Conservation (phyloP, 1,140 invertebrate genomes). For the Cydia splendana region DNA sequence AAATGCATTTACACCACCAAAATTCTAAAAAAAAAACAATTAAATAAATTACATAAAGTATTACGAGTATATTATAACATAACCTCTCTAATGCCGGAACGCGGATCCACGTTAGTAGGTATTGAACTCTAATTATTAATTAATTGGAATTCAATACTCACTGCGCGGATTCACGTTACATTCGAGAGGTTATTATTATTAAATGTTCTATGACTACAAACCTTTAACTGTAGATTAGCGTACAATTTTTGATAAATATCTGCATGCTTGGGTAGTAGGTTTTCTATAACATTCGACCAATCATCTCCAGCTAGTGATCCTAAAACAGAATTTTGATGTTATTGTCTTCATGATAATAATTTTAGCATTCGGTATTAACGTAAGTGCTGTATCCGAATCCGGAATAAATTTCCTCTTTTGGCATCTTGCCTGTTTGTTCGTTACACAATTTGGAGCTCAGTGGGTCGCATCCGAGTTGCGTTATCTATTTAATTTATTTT, state of each 20-base stretch:
- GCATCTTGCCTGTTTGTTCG: conserved; percentile 34
- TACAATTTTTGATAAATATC: conserved; percentile 81
- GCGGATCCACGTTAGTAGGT: too few relatives aligned
- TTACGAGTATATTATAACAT: too few relatives aligned
- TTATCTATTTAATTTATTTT: background rate
- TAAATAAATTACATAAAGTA: background rate
- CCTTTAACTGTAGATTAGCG: conserved; percentile 81
- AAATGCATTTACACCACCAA: conserved; percentile 77
- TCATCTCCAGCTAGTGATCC: conserved; percentile 81
- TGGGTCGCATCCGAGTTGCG: background rate
- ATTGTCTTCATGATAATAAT: background rate
- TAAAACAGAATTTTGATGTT: conserved; percentile 50
- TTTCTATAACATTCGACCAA: conserved; percentile 81
- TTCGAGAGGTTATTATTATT: too few relatives aligned
- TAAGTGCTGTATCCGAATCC: conserved; percentile 2
- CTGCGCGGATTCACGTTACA: too few relatives aligned
- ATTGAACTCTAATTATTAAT: too few relatives aligned
- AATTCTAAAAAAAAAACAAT: conserved; percentile 68
- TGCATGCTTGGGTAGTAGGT: conserved; percentile 77
- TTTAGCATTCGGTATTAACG: background rate
- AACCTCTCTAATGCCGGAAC: too few relatives aligned
- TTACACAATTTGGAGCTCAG: conserved; percentile 2
- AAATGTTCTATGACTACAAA: conserved; percentile 49
- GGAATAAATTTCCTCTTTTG: conserved; percentile 39
- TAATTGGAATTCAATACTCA: too few relatives aligned